Evolutionary conservation across 2,113 vertebrate species (phyloP).

Genomic region (Neomonachus schauinslandi): DNA sequence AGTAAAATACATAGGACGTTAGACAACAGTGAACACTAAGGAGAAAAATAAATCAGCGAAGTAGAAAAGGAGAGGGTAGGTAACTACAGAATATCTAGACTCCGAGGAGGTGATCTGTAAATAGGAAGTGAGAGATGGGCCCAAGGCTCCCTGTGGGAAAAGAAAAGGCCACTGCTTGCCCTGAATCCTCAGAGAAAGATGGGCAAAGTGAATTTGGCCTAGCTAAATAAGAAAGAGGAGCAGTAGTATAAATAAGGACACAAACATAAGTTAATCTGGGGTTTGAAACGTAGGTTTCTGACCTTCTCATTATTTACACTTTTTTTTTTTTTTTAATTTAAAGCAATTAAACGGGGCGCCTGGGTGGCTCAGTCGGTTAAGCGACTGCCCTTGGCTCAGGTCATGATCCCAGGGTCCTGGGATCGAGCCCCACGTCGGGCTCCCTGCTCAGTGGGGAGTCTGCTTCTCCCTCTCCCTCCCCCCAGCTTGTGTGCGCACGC

Average conservation of each 20-base stretch:
- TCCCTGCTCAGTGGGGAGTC: too few species aligned
- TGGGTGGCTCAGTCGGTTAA: too few species aligned
- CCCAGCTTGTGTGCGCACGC: too few species aligned
- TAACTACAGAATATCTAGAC: neutral
- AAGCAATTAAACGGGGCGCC: neutral
- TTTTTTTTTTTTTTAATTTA: neutral
- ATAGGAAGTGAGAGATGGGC: neutral
- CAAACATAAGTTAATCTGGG: neutral
- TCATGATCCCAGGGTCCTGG: too few species aligned
- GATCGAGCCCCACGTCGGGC: too few species aligned
- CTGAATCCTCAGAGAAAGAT: neutral
- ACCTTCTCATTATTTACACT: neutral
- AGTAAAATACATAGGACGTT: neutral
- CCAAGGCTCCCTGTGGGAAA: too few species aligned
- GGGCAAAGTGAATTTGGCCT: neutral
- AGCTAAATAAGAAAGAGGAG: neutral
- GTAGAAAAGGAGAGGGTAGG: neutral
- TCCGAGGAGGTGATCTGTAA: neutral
- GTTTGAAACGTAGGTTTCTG: neutral
- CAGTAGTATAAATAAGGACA: neutral
- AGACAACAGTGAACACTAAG: neutral
- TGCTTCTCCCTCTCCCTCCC: too few species aligned
- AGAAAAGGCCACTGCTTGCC: neutral
- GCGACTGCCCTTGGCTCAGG: too few species aligned
- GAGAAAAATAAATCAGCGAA: neutral